These are phyloP conservation scores for Epinotia ramella DNA, from an alignment of 2,888 invertebrate species.

Conservation along the genomic window DNA sequence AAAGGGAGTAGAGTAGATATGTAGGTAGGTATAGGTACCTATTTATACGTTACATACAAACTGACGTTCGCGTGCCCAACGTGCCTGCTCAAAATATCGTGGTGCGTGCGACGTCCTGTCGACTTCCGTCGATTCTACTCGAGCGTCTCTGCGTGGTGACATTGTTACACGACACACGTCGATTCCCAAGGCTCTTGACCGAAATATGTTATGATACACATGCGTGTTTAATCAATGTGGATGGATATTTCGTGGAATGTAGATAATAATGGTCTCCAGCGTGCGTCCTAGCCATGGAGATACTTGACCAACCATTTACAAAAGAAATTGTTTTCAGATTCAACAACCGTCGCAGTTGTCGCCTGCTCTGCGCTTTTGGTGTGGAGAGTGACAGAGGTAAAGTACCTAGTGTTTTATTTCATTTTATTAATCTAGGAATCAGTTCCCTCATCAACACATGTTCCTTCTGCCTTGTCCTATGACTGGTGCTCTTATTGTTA, in stretches of 20 bases:
- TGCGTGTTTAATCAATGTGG: neutral
- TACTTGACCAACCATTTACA: neutral
- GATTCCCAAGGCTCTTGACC: constrained; percentile 19
- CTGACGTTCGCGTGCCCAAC: constrained; percentile 63
- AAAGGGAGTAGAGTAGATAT: constrained; percentile 33
- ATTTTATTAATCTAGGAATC: neutral
- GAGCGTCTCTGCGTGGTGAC: constrained; percentile 54
- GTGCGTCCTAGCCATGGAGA: no score
- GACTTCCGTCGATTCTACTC: constrained; percentile 79
- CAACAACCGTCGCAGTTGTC: neutral
- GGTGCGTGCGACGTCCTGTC: constrained; percentile 63
- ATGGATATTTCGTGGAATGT: neutral
- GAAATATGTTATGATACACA: neutral
- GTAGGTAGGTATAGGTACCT: constrained; percentile 45
- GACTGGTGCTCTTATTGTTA: neutral
- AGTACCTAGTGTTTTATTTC: neutral
- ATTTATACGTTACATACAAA: constrained; percentile 66
- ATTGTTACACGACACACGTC: constrained; percentile 48
- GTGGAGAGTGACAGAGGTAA: neutral
- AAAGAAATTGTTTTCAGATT: neutral
- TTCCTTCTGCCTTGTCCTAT: neutral
- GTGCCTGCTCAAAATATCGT: constrained; percentile 79
- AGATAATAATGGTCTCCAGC: neutral
- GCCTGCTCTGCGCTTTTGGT: neutral
- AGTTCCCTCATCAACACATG: neutral